Evolutionary conservation across 2,797 vertebrate genomes (phyloP), one percentile per base, ranked within the genome.

Genomic region (Bradypodion ventrale): DNA sequence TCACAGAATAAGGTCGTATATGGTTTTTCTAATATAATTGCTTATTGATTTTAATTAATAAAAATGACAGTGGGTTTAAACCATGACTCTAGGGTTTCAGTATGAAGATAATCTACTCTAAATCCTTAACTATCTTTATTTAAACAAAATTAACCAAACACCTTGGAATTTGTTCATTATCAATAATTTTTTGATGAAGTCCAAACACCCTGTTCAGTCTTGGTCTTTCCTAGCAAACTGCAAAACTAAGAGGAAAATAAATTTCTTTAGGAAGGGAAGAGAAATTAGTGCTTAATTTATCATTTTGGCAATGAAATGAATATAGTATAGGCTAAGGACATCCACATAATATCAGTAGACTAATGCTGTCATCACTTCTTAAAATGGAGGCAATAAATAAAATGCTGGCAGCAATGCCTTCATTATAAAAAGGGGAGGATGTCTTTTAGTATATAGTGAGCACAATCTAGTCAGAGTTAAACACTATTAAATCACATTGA

Each of bases 351-450:
- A 84, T 21, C 0, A 7, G 76, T 10, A 89, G 52, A 91, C 87
- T 80, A 86, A 87, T 90, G 1, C 6, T 21, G 6, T 65, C 27
- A 80, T 32, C 1, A 66, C 85, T 91, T 91, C 74, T 88, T 84
- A 82, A 83, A 32, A 79, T 65, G 85, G 90, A 78, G 79, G 75
- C 70, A 37, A 79, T 82, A 86, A 85, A 56, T 63, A 83, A 80
- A 88, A 86, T 0, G 5, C 68, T 62, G 4, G 83, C 27, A 16
- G 62, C n/a, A 82, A 83, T 2, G 1, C 15, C 32, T 44, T 80
- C 75, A 60, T 72, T 83, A 37, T 49, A 84, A 82, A 83, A 85
- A 73, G 80, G 72, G 37, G 13, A 89, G 78, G 82, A 83, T 81
- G 70, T 84, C 0, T 66, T 66, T 65, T 74, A 74, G 29, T 27